Conservation (phyloP, 2,113 vertebrate genomes). For the Plecturocebus donacophilus region DNA sequence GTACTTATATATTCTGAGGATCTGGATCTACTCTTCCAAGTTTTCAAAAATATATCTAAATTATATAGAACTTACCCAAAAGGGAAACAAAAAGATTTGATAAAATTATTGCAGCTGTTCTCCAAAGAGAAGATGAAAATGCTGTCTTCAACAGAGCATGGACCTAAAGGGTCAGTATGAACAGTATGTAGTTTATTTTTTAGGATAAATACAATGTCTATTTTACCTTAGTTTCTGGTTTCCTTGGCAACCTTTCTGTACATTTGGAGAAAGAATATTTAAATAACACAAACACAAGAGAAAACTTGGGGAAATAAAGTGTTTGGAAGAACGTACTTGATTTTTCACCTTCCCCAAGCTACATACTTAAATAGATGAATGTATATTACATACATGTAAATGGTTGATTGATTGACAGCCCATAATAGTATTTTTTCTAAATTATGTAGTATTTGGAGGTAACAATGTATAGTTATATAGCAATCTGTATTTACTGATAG, state of each 20-base stretch:
- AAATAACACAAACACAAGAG: conserved; percentile 17
- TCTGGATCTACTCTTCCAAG: background rate
- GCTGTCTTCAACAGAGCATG: background rate
- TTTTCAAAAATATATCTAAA: background rate
- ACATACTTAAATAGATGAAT: background rate
- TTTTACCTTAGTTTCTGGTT: conserved; percentile 67
- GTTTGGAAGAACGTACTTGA: background rate
- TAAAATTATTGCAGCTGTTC: background rate
- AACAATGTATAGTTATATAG: background rate
- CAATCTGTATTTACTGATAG: background rate
- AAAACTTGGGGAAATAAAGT: background rate
- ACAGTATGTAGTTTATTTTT: background rate
- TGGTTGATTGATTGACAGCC: background rate
- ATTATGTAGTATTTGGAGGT: background rate
- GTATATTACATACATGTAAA: background rate
- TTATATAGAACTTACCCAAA: background rate
- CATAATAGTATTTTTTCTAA: background rate
- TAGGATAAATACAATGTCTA: conserved; percentile 56
- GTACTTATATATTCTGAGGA: background rate
- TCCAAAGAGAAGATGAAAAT: background rate
- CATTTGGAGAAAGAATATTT: conserved; percentile 36
- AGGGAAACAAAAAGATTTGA: background rate
- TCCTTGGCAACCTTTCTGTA: conserved; percentile 61
- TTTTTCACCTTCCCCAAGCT: background rate
- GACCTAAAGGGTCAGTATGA: conserved; percentile 29